These are phyloP conservation scores for Acipenser oxyrinchus DNA, from an alignment of 2,797 vertebrate genomes.

Conservation along the genomic window DNA sequence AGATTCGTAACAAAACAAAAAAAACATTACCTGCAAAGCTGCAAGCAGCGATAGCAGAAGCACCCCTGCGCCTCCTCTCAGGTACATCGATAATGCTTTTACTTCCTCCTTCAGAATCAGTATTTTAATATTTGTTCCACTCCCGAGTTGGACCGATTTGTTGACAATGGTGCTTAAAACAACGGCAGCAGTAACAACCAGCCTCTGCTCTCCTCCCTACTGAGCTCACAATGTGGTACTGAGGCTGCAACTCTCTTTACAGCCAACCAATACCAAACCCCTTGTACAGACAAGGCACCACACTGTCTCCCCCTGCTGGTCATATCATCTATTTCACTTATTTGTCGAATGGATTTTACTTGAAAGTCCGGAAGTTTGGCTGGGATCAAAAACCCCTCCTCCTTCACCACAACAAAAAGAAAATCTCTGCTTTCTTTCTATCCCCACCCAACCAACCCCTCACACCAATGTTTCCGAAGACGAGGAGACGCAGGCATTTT, in stretches of 20 bases:
- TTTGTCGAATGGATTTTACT: constrained; percentile 6
- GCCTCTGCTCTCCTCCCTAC: constrained; percentile 31
- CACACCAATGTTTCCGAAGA: constrained; percentile 14
- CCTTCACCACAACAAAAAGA: constrained; percentile 30
- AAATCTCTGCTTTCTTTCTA: constrained; percentile 23
- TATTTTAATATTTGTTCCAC: constrained; percentile 38
- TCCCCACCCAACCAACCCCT: constrained; percentile 23
- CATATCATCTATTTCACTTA: constrained; percentile 40
- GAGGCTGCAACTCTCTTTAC: constrained; percentile 51
- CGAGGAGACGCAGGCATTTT: not conserved
- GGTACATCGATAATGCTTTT: constrained; percentile 43
- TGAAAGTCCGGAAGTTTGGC: constrained; percentile 27
- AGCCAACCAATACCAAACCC: constrained; percentile 42
- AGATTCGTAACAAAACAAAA: constrained; percentile 14
- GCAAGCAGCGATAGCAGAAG: constrained; percentile 52
- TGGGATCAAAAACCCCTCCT: constrained; percentile 27
- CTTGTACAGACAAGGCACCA: constrained; percentile 32
- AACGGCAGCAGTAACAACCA: constrained; percentile 52
- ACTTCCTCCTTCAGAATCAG: constrained; percentile 29
- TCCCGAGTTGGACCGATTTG: constrained; percentile 28
- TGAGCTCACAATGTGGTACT: constrained; percentile 58
- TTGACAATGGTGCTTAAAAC: constrained; percentile 38
- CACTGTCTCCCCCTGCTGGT: constrained; percentile 60
- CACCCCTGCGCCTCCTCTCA: constrained; percentile 47
- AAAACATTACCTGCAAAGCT: constrained; percentile 57